Base-by-base conservation (phyloP, 2,113 vertebrate genomes). In the Spheniscus mendiculus region DNA sequence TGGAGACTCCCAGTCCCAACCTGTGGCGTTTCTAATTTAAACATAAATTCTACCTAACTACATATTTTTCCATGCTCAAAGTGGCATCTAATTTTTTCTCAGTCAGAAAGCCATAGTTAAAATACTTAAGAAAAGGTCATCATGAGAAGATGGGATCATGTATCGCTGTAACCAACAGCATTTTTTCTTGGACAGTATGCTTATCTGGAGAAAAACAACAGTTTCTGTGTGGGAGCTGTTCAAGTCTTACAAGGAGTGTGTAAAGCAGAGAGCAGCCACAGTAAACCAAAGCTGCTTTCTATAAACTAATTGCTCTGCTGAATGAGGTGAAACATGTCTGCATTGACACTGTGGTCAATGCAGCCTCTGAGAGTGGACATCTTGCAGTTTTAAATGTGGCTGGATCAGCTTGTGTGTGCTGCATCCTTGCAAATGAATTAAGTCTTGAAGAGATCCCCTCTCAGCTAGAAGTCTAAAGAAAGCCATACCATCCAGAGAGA, bases 191-290 rank as follows among this genome's bases (percentile, higher is more conserved):
- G 63, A 34, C 38, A 49, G 38, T 21, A 40, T 63, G 18, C 62
- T 80, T 71, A 79, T 52, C n/a, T 71, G 47, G 52, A 87, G 32
- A 76, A 89, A 94, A 89, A 34, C 42, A 95, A 79, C 97, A 93
- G 91, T 91, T 96, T 93, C 93, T 96, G 38, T 82, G 91, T 82
- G 87, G 91, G 96, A 91, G 81, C 87, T 79, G 83, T 74, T 91
- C 56, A 76, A 89, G 55, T 50, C 55, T 82, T 70, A 50, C 7
- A 70, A 36, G 52, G 53, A 44, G 50, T 5, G 36, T 62, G 65
- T 87, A 53, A 87, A 87, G 44, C 50, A 82, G 65, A 63, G 47
- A 89, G 56, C 73, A 87, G 80, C 38, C 61, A 52, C 87, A 56
- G 83, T 38, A 87, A 94, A 52, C 52, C 65, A 84, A 59, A 91